Percentiles rank a stretch among this genome's conserved stretches.
phyloP scores from a whole-genome alignment of 2,113 vertebrate genomes.

The Heterochromis multidens region DNA sequence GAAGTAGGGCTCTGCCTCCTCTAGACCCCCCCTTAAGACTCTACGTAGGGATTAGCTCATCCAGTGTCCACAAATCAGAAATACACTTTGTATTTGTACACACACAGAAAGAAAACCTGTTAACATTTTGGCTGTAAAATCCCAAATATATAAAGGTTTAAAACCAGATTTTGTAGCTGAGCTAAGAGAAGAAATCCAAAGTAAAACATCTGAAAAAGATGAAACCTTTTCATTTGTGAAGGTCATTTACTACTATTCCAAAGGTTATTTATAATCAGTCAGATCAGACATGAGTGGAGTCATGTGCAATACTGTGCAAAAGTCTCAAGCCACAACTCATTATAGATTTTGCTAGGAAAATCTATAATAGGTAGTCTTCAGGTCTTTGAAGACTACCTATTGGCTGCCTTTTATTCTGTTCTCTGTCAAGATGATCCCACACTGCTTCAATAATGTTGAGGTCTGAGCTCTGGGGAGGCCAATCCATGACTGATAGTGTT shows the following conservation, averaged over 20 bases:
- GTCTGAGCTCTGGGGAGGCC: too few relatives aligned
- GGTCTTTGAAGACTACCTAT: too few relatives aligned
- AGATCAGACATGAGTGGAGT: background rate
- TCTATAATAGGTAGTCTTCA: too few relatives aligned
- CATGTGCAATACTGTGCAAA: background rate
- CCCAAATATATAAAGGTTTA: background rate
- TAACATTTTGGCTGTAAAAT: background rate
- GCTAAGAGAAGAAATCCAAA: background rate
- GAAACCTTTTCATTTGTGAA: background rate
- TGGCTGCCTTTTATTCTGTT: too few relatives aligned
- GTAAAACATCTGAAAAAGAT: background rate
- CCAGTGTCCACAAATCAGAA: background rate
- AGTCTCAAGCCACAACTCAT: too few relatives aligned
- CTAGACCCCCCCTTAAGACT: background rate
- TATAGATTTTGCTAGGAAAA: too few relatives aligned
- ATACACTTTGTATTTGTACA: conserved; percentile 16
- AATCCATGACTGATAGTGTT: too few relatives aligned
- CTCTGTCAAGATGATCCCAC: too few relatives aligned
- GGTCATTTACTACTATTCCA: background rate
- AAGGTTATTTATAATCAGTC: background rate
- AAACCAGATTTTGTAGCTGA: background rate
- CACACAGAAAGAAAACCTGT: background rate
- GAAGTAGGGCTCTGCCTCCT: background rate
- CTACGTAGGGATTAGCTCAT: conserved; percentile 32
- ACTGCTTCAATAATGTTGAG: too few relatives aligned